Evolutionary conservation across 1,140 invertebrate genomes (phyloP).

Genomic region (Battus philenor): DNA sequence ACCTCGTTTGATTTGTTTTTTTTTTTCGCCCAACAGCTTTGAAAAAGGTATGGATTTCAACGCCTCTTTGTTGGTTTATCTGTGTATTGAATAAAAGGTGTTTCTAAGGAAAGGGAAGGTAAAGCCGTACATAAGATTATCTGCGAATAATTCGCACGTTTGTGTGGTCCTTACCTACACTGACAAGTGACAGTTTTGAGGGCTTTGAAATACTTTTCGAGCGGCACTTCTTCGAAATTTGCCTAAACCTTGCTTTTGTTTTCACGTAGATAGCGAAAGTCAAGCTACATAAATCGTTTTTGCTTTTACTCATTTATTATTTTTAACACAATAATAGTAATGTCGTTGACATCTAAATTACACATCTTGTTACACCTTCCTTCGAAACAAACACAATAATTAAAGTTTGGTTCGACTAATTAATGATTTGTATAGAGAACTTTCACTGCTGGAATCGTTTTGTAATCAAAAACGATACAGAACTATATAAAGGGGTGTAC

Average conservation of each 20-base stretch:
- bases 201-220: conserved; percentile 43
- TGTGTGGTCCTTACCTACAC: conserved; percentile 56
- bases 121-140: conserved; percentile 39
- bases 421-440: too few relatives aligned
- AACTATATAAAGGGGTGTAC: too few relatives aligned
- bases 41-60: conserved; percentile 65
- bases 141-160: conserved; percentile 43
- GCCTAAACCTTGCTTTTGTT: conserved; percentile 30
- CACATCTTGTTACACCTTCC: too few relatives aligned
- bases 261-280: too few relatives aligned
- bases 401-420: too few relatives aligned
- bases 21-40: conserved; percentile 35
- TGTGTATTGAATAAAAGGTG: conserved; percentile 47
- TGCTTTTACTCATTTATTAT: too few relatives aligned
- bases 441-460: too few relatives aligned
- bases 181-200: conserved; percentile 52
- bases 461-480: too few relatives aligned
- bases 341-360: too few relatives aligned
- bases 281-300: too few relatives aligned
- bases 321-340: too few relatives aligned
- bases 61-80: conserved; percentile 69
- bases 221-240: conserved; percentile 22
- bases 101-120: conserved; percentile 59
- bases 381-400: too few relatives aligned
- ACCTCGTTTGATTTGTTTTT: conserved; percentile 55